A percentile compares a stretch with the other conserved stretches of the same genome.
These are phyloP conservation scores for Prorops nasuta DNA, from an alignment of 1,140 invertebrate species.

Conservation along the genomic window DNA sequence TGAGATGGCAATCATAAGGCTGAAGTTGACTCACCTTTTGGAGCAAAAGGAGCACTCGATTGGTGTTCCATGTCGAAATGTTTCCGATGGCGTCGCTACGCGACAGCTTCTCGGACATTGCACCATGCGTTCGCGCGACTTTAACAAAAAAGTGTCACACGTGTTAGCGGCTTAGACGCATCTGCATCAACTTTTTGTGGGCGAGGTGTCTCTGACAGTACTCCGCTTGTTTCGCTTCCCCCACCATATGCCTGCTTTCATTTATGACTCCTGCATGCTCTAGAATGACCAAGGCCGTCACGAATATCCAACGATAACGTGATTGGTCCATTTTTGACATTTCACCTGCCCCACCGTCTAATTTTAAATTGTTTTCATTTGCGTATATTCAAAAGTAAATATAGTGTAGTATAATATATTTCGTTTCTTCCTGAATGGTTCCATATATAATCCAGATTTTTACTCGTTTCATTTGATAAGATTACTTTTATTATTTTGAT, in stretches of 20 bases:
- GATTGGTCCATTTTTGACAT: constrained; percentile 24
- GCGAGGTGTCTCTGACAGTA: constrained; percentile 25
- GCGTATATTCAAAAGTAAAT: too few species aligned
- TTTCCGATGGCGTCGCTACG: constrained; percentile 36
- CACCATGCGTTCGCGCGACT: constrained; percentile 10
- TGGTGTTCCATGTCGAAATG: constrained; percentile 42
- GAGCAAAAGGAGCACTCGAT: constrained; percentile 37
- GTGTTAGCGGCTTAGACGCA: constrained; percentile 35
- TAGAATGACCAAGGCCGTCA: neutral
- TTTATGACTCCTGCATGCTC: neutral
- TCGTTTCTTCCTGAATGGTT: too few species aligned
- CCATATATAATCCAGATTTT: too few species aligned
- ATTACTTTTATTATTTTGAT: too few species aligned
- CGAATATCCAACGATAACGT: constrained; percentile 1
- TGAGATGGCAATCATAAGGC: too few species aligned
- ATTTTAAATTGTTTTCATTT: too few species aligned
- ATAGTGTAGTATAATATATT: too few species aligned
- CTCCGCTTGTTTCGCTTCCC: constrained; percentile 2
- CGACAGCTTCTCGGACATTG: constrained; percentile 32
- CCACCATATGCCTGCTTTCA: neutral
- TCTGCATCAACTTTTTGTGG: constrained; percentile 41
- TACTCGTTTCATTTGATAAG: too few species aligned
- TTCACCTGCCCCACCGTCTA: constrained; percentile 23
- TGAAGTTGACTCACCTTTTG: constrained; percentile 48
- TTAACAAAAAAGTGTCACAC: constrained; percentile 34